These are phyloP conservation scores for Tychaedon coryphoeus DNA, from an alignment of 2,113 vertebrate genomes.

Conservation along the genomic window DNA sequence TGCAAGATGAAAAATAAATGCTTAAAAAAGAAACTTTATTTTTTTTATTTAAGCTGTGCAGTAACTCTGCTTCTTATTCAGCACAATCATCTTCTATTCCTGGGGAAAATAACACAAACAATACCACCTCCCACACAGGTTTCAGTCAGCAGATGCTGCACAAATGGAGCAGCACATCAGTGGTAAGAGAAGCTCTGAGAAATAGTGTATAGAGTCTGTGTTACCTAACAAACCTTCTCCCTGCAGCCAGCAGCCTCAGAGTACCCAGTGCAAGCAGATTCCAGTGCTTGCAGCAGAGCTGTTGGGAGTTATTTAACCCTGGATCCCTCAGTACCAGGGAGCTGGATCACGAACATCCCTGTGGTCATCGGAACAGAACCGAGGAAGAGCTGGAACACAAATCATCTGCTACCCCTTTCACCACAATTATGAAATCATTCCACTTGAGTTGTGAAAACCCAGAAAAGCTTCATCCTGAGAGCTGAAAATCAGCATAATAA, in stretches of 20 bases:
- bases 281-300: not conserved
- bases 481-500: not conserved
- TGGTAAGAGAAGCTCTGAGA: not conserved
- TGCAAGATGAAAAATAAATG: constrained; percentile 31
- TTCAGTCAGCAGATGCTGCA: not conserved
- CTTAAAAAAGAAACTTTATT: not conserved
- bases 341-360: rapidly evolving
- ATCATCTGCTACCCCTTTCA: not conserved
- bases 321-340: rapidly evolving
- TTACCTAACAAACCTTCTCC: not conserved
- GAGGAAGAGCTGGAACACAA: not conserved
- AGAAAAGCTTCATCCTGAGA: not conserved
- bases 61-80: constrained; percentile 31
- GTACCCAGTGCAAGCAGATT: not conserved
- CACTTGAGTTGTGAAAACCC: rapidly evolving
- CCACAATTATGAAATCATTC: not conserved
- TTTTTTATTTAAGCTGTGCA: not conserved
- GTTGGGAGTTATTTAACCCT: not conserved
- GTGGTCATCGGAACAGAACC: rapidly evolving
- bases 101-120: constrained; percentile 6
- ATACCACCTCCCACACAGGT: not conserved
- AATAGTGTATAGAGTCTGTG: not conserved
- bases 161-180: not conserved
- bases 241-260: not conserved
- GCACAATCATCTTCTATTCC: constrained; percentile 19